Evolutionary conservation across 2,797 vertebrate genomes (phyloP), one percentile per base, ranked within the genome.

Genomic region (Micropoecilia bifurca): DNA sequence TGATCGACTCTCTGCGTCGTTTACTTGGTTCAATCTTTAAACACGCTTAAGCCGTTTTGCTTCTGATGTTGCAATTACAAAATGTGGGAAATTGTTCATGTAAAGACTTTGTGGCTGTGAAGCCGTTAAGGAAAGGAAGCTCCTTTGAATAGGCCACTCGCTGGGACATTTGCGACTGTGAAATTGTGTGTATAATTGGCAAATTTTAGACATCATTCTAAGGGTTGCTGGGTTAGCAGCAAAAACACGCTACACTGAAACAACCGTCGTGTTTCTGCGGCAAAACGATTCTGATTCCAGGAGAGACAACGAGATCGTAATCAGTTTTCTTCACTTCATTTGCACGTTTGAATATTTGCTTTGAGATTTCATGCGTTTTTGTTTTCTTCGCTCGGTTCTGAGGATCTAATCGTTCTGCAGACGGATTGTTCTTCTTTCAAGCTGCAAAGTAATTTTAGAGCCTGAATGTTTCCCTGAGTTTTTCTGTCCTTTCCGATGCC

Each of bases 171-270:
- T 76, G 74, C 9, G 41, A 46, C 73, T 79, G 84, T 89, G 80
- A 87, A 90, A 88, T 83, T 84, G 82, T 84, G 83, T 73, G 33
- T 91, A 86, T 90, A 91, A 91, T 83, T 47, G 76, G 33, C 76
- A 71, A n/a, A 85, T 88, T 83, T 80, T 78, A 2, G 47, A 84
- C 74, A 1, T 78, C 48, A 46, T 30, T 80, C 80, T 80, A 36
- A 48, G 53, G 83, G 80, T 86, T 69, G 12, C 47, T 45, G 36
- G 71, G 66, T 46, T 25, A 25, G 47, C 47, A 50, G 25, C 33
- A 68, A n/a, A 45, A 25, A 75, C 57, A 63, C 41, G 75, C 28
- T 28, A 25, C 57, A 20, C 80, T 41, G 48, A 10, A 55, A 2
- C 68, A n/a, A 18, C 71, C 18, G 0, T 22, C 18, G 9, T 43